Evolutionary conservation across 2,888 invertebrate species (phyloP).

Genomic region (Habroteleia sp.): DNA sequence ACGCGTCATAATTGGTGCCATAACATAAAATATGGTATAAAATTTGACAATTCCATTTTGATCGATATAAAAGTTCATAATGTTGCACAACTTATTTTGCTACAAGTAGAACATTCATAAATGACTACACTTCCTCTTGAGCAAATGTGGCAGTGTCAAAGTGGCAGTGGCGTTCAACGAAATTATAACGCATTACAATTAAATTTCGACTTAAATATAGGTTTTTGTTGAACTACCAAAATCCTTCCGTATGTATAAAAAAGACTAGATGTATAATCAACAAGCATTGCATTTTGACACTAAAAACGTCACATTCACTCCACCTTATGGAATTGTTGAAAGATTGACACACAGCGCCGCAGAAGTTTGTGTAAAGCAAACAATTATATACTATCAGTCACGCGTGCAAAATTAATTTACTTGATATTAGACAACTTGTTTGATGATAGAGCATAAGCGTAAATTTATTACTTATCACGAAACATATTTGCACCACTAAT

Average conservation of each 20-base stretch:
- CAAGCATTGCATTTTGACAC: conserved; percentile 40
- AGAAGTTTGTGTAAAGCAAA: conserved; percentile 33
- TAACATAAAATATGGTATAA: conserved; percentile 12
- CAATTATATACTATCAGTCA: conserved; percentile 53
- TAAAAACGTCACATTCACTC: conserved; percentile 33
- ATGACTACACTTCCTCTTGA: conserved; percentile 27
- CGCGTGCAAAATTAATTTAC: conserved; percentile 46
- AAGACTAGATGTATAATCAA: conserved; percentile 50
- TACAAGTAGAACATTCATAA: conserved; percentile 17
- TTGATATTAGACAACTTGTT: conserved; percentile 24
- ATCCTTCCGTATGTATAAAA: conserved; percentile 18
- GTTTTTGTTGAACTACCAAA: conserved; percentile 13
- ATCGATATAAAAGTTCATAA: conserved; percentile 5
- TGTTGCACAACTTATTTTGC: conserved; percentile 16
- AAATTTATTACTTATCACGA: conserved; percentile 36
- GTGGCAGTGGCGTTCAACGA: conserved; percentile 10
- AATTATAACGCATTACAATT: conserved; percentile 11
- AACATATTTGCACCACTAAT: conserved; percentile 41
- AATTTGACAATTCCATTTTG: conserved; percentile 23
- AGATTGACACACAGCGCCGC: conserved; percentile 21
- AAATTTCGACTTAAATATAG: conserved; percentile 20
- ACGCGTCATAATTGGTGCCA: conserved; percentile 2
- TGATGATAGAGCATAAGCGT: conserved; percentile 35
- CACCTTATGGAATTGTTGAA: conserved; percentile 17
- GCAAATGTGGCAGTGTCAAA: conserved; percentile 44